phyloP scores from a whole-genome alignment of 2,888 invertebrate species.

The Dasysyrphus albostriatus region DNA sequence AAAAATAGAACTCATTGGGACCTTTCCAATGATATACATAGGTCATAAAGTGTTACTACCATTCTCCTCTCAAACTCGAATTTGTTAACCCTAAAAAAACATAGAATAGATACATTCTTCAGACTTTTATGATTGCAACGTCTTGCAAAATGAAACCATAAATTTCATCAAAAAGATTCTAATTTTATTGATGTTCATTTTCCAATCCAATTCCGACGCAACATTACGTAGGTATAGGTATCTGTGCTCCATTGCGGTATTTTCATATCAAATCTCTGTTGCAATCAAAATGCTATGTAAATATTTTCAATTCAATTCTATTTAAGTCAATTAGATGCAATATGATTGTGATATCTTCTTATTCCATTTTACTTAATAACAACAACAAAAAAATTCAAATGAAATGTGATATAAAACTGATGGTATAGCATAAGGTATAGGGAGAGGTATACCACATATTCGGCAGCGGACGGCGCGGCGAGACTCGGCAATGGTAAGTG shows the following conservation, averaged over 20 bases:
- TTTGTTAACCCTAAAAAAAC: not conserved
- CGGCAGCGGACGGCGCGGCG: not conserved
- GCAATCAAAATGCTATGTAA: conserved; percentile 50
- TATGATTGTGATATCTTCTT: conserved; percentile 52
- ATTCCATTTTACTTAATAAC: conserved; percentile 9
- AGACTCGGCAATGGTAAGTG: not conserved
- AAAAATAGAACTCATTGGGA: too few relatives aligned
- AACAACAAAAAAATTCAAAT: conserved; percentile 4
- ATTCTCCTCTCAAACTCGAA: not conserved
- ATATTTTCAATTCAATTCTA: conserved; percentile 58
- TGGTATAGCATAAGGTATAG: not conserved
- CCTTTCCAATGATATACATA: too few relatives aligned
- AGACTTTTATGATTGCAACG: not conserved
- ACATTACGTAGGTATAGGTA: not conserved
- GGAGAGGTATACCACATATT: not conserved
- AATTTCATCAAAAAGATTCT: not conserved
- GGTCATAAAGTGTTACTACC: too few relatives aligned
- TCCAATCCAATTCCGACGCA: conserved; percentile 45
- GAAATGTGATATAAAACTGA: conserved; percentile 56
- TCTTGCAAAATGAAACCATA: conserved; percentile 29
- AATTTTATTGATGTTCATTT: conserved; percentile 32
- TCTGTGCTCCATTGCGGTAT: conserved; percentile 17
- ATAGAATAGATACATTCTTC: not conserved
- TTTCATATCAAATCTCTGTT: conserved; percentile 33
- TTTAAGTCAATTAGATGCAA: conserved; percentile 67